Base-by-base conservation (phyloP, 2,113 vertebrate genomes). In the Cinclus cinclus region DNA sequence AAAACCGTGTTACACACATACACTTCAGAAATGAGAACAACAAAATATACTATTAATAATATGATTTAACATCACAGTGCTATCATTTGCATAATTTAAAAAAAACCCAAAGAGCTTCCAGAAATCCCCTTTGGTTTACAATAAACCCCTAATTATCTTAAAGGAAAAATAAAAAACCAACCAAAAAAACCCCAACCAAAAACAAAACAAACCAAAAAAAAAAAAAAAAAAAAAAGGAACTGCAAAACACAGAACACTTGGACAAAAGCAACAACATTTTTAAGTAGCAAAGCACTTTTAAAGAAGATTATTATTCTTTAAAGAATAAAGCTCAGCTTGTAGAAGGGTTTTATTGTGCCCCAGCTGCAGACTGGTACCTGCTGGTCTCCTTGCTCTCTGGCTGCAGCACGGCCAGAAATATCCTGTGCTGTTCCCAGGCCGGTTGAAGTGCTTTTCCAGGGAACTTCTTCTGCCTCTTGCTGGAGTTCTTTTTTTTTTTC, bases 281-380 rank as follows among this genome's bases (percentile, higher is more conserved):
- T 37, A 90, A 96, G 87, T 60, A 95, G 85, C 82, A 95, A 81
- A 76, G 47, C 58, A 65, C 62, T 95, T 94, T 86, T 81, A 18
- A 93, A 85, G 73, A 93, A 73, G 63, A 56, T 94, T 95, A 58
- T 93, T 89, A 77, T 93, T 94, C 35, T 37, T 37, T 37, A 37
- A 37, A 37, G 35, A 37, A 37, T 37, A 37, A 37, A 88, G 92
- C 81, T 67, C 50, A 79, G 62, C 20, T 65, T 76, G 64, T 42
- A 84, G 92, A 83, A 80, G 19, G 46, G 33, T 64, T 95, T 95
- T 79, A 87, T 50, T 62, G 78, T 92, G 89, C 86, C 92, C 78
- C 86, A 97, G 92, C 68, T 92, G 87, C 84, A 93, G 78, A 87
- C 55, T 70, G 87, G 75, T 97, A 96, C 96, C 89, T 95, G 90